phyloP scores from a whole-genome alignment of 2,797 vertebrate genomes.

The Diplodus sargus region DNA sequence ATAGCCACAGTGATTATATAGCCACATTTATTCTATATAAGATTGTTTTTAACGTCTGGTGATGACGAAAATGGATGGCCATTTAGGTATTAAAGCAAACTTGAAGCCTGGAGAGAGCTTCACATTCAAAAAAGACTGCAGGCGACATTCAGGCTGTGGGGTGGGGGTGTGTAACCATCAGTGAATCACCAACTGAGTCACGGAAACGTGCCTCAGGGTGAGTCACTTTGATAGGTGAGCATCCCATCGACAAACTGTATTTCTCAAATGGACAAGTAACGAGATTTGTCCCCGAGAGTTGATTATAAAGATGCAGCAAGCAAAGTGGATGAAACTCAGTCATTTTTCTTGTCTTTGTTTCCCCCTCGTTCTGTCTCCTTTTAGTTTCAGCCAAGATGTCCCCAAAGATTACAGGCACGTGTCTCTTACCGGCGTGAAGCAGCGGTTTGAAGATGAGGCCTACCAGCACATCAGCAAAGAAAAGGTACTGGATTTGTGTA shows the following conservation, averaged over 20 bases:
- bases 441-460: slow-evolving; percentile 93
- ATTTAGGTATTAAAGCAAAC: slow-evolving; percentile 11
- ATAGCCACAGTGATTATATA: neutral
- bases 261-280: slow-evolving; percentile 70
- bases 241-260: slow-evolving; percentile 48
- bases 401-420: slow-evolving; percentile 96
- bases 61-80: slow-evolving; percentile 10
- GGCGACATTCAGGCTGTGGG: slow-evolving; percentile 16
- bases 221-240: slow-evolving; percentile 66
- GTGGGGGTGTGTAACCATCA: neutral
- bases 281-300: slow-evolving; percentile 57
- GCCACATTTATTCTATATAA: slow-evolving; percentile 30
- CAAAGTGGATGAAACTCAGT: slow-evolving; percentile 45
- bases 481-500: slow-evolving; percentile 81
- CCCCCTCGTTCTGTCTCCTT: neutral
- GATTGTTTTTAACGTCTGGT: slow-evolving; percentile 22
- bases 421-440: slow-evolving; percentile 94
- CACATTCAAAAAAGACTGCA: slow-evolving; percentile 22
- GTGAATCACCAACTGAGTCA: slow-evolving; percentile 64
- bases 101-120: neutral
- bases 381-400: slow-evolving; percentile 93
- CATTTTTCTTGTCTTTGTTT: neutral
- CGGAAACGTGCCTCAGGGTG: slow-evolving; percentile 59
- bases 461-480: slow-evolving; percentile 93
- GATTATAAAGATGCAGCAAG: slow-evolving; percentile 50